Percentiles rank a stretch among this genome's conserved stretches.
phyloP scores from a whole-genome alignment of 2,888 invertebrate genomes.

The Alloscopus bannaensis region DNA sequence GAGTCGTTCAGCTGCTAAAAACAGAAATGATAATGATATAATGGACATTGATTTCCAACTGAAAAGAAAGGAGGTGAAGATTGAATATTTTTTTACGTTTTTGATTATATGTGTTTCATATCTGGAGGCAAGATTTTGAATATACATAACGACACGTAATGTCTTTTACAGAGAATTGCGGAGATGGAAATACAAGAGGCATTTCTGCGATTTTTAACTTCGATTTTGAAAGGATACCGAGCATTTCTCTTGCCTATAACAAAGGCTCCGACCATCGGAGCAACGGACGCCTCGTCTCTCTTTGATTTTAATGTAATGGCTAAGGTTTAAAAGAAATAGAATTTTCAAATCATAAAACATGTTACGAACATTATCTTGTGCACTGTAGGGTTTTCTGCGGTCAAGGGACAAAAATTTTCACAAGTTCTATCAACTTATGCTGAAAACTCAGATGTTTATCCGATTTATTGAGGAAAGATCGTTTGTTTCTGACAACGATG shows the following conservation, averaged over 20 bases:
- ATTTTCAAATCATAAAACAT: too few relatives aligned
- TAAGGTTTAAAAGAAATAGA: too few relatives aligned
- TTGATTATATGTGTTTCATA: not conserved
- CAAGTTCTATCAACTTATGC: conserved; percentile 90
- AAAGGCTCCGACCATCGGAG: conserved; percentile 93
- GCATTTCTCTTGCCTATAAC: conserved; percentile 93
- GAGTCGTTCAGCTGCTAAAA: conserved; percentile 66
- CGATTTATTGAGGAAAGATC: conserved; percentile 99
- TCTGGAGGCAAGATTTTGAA: not conserved
- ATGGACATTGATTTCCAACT: conserved; percentile 89
- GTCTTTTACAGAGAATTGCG: conserved; percentile 82
- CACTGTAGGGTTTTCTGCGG: conserved; percentile 82
- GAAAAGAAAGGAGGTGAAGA: conserved; percentile 81
- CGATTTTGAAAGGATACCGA: conserved; percentile 92
- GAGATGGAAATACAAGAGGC: conserved; percentile 98
- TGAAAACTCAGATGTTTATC: conserved; percentile 98
- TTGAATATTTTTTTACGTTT: not conserved
- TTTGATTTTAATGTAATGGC: conserved; percentile 92
- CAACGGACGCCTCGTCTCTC: conserved; percentile 95
- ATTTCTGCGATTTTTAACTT: conserved; percentile 96
- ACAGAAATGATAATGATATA: conserved; percentile 77
- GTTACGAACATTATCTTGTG: conserved; percentile 18
- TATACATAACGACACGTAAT: not conserved
- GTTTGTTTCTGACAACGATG: conserved; percentile 98
- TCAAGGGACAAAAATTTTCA: conserved; percentile 87